Base-by-base conservation (phyloP, 2,888 invertebrate species). In the Cantharis rustica region DNA sequence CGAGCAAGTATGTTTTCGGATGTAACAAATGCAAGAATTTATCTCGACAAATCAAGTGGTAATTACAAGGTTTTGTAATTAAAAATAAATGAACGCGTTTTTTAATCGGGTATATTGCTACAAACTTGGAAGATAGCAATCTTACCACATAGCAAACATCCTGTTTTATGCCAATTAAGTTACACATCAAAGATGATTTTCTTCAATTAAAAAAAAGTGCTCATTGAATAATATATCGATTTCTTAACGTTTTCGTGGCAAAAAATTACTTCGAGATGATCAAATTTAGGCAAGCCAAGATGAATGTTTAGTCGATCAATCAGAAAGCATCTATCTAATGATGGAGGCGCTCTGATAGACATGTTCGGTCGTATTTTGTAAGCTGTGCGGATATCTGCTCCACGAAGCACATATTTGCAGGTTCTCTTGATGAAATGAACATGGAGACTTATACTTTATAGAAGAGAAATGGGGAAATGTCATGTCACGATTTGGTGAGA, bases 121-220 rank as follows among this genome's bases (percentile, higher is more conserved):
- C 69, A 74, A 61, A 20, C 64, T 66, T 20, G 47, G 15, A 47
- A 71, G 75, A 75, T 75, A 71, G 15, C 68, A 15, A 75, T 75
- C 64, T 47, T 66, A 66, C 71, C 68, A 11, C 47, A 68, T 66
- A 23, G 72, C 73, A n/a, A 27, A 31, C 74, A 69, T 74, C 74
- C 70, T 70, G 64, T 74, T 66, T 64, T 17, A 23, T 23, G 66
- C 68, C 71, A 75, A 75, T 75, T 75, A 75, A 75, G 26, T 20
- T 61, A 16, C 73, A 68, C 68, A 68, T 61, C 17, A 16, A 16
- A 16, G 27, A 61, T 31, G 61, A 68, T 66, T 66, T 66, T 15
- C 7, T 47, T 47, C 47, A 47, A 47, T 47, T 47, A 47, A 47
- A 47, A 47, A 47, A 47, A 47, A 7, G 47, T 47, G n/a, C 47